These are phyloP conservation scores for Pseudochirops cupreus DNA, from an alignment of 2,797 vertebrate genomes.

Conservation along the genomic window DNA sequence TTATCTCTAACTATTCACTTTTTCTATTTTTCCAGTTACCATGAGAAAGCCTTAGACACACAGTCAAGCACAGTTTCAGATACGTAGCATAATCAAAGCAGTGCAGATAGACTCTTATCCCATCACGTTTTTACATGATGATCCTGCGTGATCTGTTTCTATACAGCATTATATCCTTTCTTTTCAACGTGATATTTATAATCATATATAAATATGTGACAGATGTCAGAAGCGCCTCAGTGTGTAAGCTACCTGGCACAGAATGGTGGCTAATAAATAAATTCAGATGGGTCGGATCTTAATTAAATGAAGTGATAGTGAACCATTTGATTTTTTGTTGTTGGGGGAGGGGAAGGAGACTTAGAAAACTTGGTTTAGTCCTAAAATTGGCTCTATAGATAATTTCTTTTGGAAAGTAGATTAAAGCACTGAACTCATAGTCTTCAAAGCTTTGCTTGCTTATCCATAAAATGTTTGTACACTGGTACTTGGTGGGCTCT, in stretches of 20 bases:
- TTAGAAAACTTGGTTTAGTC: neutral
- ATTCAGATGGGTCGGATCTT: neutral
- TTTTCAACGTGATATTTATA: constrained; percentile 42
- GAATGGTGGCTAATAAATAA: constrained; percentile 30
- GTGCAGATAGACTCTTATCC: constrained; percentile 28
- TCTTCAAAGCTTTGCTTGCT: neutral
- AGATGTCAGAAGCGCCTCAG: neutral
- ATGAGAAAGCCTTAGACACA: neutral
- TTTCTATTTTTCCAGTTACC: neutral
- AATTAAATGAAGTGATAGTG: constrained; percentile 25
- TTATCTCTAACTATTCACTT: neutral
- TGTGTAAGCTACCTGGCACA: neutral
- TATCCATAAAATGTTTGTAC: neutral
- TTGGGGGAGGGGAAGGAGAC: neutral
- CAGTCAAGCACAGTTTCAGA: neutral
- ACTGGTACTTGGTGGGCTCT: neutral
- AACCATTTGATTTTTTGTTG: neutral
- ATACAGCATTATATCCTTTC: neutral
- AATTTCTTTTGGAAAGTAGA: neutral
- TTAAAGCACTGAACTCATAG: neutral
- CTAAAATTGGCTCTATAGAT: neutral
- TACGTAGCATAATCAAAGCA: neutral
- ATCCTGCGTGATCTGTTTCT: constrained; percentile 13
- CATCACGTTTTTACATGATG: constrained; percentile 30
- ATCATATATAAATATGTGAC: constrained; percentile 7